Percentiles rank a stretch among this genome's conserved stretches.
Evolutionary conservation across 2,113 vertebrate species (phyloP).

Genomic region (Colinus virginianus): DNA sequence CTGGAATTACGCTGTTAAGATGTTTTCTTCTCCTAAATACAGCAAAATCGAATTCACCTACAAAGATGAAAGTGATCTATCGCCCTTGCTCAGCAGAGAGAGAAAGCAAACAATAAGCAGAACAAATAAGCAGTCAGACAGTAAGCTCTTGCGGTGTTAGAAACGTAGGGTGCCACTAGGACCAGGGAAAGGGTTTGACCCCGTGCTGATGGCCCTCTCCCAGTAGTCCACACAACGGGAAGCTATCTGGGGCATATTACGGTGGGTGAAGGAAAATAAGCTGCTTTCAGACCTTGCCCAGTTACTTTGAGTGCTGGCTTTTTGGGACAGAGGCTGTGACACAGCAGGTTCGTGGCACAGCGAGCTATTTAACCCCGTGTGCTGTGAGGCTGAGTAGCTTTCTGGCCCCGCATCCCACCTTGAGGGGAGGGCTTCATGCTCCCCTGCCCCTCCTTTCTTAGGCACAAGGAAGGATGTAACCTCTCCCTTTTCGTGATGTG

Average conservation of each 20-base stretch:
- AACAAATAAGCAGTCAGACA: slow-evolving; percentile 6
- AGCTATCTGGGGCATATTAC: neutral
- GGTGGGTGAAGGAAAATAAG: neutral
- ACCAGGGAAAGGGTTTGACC: neutral
- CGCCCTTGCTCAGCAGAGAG: slow-evolving; percentile 20
- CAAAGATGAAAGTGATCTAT: slow-evolving; percentile 8
- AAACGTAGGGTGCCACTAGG: neutral
- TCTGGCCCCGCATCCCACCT: neutral
- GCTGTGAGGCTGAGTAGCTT: neutral
- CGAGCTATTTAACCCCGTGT: neutral
- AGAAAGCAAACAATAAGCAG: slow-evolving; percentile 29
- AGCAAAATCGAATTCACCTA: slow-evolving; percentile 4
- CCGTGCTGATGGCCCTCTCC: neutral
- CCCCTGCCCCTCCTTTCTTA: neutral
- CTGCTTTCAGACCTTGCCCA: neutral
- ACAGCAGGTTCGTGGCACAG: neutral
- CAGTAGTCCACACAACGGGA: neutral
- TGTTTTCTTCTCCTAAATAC: slow-evolving; percentile 13
- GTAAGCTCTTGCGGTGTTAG: neutral
- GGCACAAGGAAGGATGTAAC: neutral
- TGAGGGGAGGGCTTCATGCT: neutral
- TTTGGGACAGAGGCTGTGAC: neutral
- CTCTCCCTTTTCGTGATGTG: neutral
- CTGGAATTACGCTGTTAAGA: slow-evolving; percentile 12
- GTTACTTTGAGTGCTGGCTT: neutral